Evolutionary conservation across 2,113 vertebrate species (phyloP).

Genomic region (Cyrtonyx montezumae): DNA sequence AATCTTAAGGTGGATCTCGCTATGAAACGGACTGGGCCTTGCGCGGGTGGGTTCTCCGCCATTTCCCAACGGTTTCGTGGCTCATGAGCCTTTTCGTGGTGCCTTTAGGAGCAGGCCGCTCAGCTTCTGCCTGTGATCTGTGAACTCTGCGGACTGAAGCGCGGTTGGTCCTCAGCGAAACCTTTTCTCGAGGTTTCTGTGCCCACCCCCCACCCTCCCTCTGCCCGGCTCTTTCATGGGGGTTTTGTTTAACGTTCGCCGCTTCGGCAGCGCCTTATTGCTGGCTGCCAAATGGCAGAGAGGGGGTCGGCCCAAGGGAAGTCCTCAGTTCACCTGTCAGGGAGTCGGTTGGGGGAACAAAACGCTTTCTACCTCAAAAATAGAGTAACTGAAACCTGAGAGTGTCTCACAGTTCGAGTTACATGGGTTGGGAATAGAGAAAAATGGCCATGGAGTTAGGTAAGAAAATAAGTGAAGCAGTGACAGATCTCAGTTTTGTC

Average conservation of each 20-base stretch:
- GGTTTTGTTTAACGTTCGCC: neutral
- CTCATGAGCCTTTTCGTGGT: neutral
- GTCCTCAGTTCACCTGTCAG: neutral
- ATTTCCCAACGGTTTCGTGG: neutral
- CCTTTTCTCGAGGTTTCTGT: neutral
- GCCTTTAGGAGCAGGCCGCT: neutral
- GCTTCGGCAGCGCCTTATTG: neutral
- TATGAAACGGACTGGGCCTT: neutral
- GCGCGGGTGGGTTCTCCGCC: neutral
- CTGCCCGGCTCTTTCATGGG: neutral
- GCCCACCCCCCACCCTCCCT: rapidly evolving
- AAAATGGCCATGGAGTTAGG: neutral
- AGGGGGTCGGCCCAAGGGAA: neutral
- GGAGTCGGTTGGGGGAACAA: rapidly evolving
- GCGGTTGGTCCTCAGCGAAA: neutral
- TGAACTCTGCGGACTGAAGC: neutral
- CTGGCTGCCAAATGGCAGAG: neutral
- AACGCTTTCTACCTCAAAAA: neutral
- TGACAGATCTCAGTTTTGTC: neutral
- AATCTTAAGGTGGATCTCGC: neutral
- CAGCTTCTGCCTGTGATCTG: neutral
- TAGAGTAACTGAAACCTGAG: neutral
- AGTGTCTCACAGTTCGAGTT: neutral
- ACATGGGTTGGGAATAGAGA: neutral
- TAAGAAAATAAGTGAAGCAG: neutral